These are phyloP conservation scores for Campylomormyrus numenius DNA, from an alignment of 2,113 vertebrate species.

Conservation along the genomic window DNA sequence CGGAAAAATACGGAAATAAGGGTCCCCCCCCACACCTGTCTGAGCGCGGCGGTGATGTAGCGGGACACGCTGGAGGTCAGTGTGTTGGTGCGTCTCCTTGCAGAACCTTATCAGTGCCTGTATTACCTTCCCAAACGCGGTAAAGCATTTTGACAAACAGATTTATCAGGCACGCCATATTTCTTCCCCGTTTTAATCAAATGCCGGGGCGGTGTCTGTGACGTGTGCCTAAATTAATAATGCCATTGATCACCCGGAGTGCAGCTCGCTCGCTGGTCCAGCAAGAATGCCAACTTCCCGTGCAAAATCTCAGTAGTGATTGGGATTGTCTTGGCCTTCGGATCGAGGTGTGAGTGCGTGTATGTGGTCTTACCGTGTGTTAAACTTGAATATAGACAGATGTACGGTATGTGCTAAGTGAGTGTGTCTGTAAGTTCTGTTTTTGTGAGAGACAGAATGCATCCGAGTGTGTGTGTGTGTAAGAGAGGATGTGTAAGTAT, in stretches of 20 bases:
- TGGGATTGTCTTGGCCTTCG: background rate
- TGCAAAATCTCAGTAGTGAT: background rate
- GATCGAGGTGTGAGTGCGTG: background rate
- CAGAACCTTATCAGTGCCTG: constrained; percentile 24
- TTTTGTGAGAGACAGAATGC: background rate
- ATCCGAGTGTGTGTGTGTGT: background rate
- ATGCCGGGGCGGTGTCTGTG: constrained; percentile 48
- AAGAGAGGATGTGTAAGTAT: background rate
- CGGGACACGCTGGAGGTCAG: constrained; percentile 54
- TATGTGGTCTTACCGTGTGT: background rate
- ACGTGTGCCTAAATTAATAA: constrained; percentile 68
- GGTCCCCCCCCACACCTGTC: constrained; percentile 37
- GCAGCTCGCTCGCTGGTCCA: constrained; percentile 43
- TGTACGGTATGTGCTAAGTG: background rate
- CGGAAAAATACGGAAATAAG: constrained; percentile 44
- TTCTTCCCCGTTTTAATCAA: constrained; percentile 73
- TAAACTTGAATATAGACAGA: background rate
- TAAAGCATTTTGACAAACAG: constrained; percentile 60
- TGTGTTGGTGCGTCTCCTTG: constrained; percentile 25
- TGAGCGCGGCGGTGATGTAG: constrained; percentile 45
- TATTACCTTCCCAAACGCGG: constrained; percentile 39
- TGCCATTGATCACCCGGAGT: constrained; percentile 68
- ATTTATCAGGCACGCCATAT: constrained; percentile 70
- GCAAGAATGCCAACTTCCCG: background rate
- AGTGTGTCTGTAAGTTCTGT: background rate